Evolutionary conservation across 2,113 vertebrate species (phyloP), one percentile per base, ranked within the genome.

Genomic region (Mobula birostris): DNA sequence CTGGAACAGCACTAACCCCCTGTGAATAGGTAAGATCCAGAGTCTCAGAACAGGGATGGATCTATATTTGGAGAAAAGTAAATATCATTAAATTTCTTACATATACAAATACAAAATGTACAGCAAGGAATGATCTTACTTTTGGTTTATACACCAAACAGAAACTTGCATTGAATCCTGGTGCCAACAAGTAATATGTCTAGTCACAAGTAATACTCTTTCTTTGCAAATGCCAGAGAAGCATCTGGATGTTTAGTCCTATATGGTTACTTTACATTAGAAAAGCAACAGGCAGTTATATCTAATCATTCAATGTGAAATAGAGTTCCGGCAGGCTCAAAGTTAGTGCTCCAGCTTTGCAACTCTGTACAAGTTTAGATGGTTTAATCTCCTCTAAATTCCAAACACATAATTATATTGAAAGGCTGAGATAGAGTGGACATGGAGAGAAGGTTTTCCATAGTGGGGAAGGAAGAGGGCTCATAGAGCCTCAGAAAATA

Each of bases 61-160:
- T 90, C 85, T 90, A 68, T 19, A 19, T 68, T 90, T 87, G 56
- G 14, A 90, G 61, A 68, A 88, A 90, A 66, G 27, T 17, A 68
- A 90, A n/a, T 90, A 6, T 32, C 85, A 90, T 90, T 90, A 90
- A n/a, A 90, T 32, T 90, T 90, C n/a, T 32, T 85, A 17, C 24
- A 90, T 14, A 21, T 32, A 32, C 85, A 68, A 61, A 66, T 48
- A 48, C 48, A 90, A 70, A 32, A 90, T 63, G 29, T 8, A 17
- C n/a, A 66, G 29, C 27, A 12, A 66, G n/a, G 29, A n/a, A 12
- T 24, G 5, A 58, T 27, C 80, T 83, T 61, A 85, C 48, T 85
- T 58, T 36, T 40, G 48, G 72, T 74, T 58, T 58, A 85, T 85
- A 27, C 82, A 56, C 2, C 24, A 85, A 85, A 85, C 82, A 85